Evolutionary conservation across 2,113 vertebrate genomes (phyloP).

Genomic region (Ahaetulla prasina): DNA sequence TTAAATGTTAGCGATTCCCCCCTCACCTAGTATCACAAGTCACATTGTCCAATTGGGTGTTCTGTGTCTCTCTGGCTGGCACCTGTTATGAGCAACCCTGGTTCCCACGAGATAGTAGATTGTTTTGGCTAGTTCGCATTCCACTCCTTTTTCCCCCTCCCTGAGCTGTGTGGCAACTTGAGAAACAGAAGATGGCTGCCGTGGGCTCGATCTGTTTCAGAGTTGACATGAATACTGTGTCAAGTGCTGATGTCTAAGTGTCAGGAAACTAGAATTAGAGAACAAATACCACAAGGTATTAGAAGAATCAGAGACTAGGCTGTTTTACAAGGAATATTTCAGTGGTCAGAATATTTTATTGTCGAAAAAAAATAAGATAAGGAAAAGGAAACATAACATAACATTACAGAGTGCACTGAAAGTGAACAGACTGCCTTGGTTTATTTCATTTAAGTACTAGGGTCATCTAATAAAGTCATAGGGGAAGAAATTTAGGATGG

Average conservation of each 20-base stretch:
- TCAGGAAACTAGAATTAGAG: not conserved
- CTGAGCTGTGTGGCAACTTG: too few relatives aligned
- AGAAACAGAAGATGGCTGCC: too few relatives aligned
- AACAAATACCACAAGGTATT: not conserved
- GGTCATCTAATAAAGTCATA: not conserved
- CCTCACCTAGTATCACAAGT: too few relatives aligned
- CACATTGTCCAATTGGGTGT: too few relatives aligned
- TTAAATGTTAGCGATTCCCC: too few relatives aligned
- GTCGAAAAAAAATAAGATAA: not conserved
- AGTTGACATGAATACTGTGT: not conserved
- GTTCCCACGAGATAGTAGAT: too few relatives aligned
- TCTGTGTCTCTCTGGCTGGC: too few relatives aligned
- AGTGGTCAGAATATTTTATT: not conserved
- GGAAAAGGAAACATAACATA: not conserved
- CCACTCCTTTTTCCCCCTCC: too few relatives aligned
- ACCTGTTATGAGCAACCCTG: too few relatives aligned
- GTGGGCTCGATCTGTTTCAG: too few relatives aligned
- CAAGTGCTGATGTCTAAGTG: not conserved
- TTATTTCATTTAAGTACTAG: not conserved
- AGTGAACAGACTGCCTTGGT: not conserved
- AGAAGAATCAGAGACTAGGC: not conserved
- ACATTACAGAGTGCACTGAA: not conserved
- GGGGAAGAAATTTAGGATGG: not conserved
- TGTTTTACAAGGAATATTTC: not conserved
- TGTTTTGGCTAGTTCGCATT: too few relatives aligned